phyloP scores from a whole-genome alignment of 2,888 invertebrate species.

The Andrena praecox region DNA sequence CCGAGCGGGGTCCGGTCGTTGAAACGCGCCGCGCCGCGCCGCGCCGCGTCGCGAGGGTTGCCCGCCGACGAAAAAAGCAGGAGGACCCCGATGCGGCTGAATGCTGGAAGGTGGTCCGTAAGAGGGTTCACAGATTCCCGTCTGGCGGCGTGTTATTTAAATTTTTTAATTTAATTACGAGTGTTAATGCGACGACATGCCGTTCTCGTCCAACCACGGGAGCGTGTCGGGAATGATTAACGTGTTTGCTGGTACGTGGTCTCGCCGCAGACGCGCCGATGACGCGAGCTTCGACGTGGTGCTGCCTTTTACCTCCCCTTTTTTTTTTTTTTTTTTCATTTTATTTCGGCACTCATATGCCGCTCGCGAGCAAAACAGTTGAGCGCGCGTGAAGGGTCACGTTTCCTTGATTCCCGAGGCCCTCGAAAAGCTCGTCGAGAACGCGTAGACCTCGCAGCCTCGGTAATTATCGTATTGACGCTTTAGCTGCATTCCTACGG shows the following conservation, averaged over 20 bases:
- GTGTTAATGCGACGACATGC: constrained; percentile 51
- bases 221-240: constrained; percentile 67
- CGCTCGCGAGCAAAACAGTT: constrained; percentile 10
- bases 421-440: constrained; percentile 22
- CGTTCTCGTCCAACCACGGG: constrained; percentile 49
- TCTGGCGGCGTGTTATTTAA: constrained; percentile 69
- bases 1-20: constrained; percentile 30
- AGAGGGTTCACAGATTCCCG: constrained; percentile 40
- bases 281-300: constrained; percentile 39
- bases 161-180: constrained; percentile 75
- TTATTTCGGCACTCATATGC: constrained; percentile 24
- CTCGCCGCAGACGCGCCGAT: constrained; percentile 57
- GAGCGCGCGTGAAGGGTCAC: constrained; percentile 21
- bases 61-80: not conserved
- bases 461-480: constrained; percentile 50
- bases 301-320: constrained; percentile 4
- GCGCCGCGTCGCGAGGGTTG: constrained; percentile 19
- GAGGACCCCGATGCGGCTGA: constrained; percentile 44
- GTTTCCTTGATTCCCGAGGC: constrained; percentile 46
- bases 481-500: constrained; percentile 16
- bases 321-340: constrained; percentile 8
- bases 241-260: constrained; percentile 55
- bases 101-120: constrained; percentile 31
- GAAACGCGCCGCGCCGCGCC: constrained; percentile 32
- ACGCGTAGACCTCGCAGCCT: constrained; percentile 30